phyloP scores from a whole-genome alignment of 2,797 vertebrate genomes.

The Sphenodon punctatus region DNA sequence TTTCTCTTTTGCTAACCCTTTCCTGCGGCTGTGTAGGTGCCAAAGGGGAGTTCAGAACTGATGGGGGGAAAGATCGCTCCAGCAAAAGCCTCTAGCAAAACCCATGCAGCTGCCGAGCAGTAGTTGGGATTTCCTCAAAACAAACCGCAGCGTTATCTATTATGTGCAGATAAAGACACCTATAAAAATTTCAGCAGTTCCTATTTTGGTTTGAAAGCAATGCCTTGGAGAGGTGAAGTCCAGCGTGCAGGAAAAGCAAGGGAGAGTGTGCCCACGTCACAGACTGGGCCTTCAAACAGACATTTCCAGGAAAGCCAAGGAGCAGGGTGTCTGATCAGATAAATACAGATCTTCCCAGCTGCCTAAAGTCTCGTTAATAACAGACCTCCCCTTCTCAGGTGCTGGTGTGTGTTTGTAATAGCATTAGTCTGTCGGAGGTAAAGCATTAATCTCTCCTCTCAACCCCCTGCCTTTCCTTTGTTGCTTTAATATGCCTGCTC shows the following conservation, averaged over 20 bases:
- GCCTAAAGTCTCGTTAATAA: slow-evolving; percentile 25
- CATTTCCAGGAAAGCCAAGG: slow-evolving; percentile 37
- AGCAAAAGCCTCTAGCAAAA: accelerated
- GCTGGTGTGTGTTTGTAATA: slow-evolving; percentile 15
- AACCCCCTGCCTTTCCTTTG: background rate
- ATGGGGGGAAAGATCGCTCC: accelerated
- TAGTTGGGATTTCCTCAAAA: background rate
- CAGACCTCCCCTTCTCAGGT: slow-evolving; percentile 40
- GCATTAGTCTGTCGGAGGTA: background rate
- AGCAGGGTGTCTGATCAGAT: slow-evolving; percentile 13
- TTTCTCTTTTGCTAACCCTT: too few species aligned
- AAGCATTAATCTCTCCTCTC: slow-evolving; percentile 12
- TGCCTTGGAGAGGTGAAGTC: background rate
- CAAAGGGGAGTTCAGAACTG: background rate
- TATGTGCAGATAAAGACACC: background rate
- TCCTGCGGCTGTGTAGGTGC: background rate
- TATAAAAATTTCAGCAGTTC: accelerated
- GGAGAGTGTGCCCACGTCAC: background rate
- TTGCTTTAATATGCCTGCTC: background rate
- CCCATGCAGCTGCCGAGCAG: accelerated
- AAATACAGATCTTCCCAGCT: slow-evolving; percentile 24
- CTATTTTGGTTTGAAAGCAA: background rate
- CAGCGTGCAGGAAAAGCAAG: too few species aligned
- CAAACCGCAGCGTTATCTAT: accelerated
- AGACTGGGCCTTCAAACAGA: background rate